Evolutionary conservation across 30 jellyfish, hydroid and myxozoan species (phyloP), one percentile per base, ranked within the genome.

Genomic region (Chrysaora quinquecirrha): DNA sequence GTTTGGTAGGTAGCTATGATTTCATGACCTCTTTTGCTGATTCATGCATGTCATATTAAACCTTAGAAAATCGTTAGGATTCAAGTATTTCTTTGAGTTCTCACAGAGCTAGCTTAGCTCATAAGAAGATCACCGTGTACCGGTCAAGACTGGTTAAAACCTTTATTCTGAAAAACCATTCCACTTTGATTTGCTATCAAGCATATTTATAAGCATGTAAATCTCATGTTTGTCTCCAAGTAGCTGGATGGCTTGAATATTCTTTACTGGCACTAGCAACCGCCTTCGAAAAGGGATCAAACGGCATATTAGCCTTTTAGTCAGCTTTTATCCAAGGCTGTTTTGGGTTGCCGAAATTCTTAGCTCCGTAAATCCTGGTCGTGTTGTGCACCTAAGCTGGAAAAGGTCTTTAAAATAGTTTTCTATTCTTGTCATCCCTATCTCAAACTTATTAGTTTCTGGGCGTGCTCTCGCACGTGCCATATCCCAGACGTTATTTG

Each of bases 401-500:
- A 9, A 72, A 60, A 81, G 65, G 89, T 78, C 72, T 46, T 50
- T 61, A 31, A 34, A 56, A 78, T 63, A 49, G 80, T 65, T 64
- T 64, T 63, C 81, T 78, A 4, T 64, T 64, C 50, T 64, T 1
- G 20, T 21, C 68, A n/a, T 10, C 34, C 34, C 79, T 30, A 23
- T 78, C 69, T 6, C 18, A 4, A 48, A 71, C 71, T 64, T 63
- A 78, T 63, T 62, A 46, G 79, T 78, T 75, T 50, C 50, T 64
- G 75, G 29, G 75, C 90, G 56, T 58, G 83, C 48, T 19, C 83
- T 23, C 83, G 83, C 90, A 80, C 90, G 83, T 80, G 83, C 90
- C 90, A 25, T 46, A 12, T 10, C 3, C 72, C 56, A n/a, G 49
- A 49, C 82, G 68, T 10, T 10, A 52, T 20, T 2, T 19, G 68